A percentile compares a stretch with the other conserved stretches of the same genome.
Evolutionary conservation across 2,113 vertebrate species (phyloP).

Genomic region (Hippocampus guttulatus): DNA sequence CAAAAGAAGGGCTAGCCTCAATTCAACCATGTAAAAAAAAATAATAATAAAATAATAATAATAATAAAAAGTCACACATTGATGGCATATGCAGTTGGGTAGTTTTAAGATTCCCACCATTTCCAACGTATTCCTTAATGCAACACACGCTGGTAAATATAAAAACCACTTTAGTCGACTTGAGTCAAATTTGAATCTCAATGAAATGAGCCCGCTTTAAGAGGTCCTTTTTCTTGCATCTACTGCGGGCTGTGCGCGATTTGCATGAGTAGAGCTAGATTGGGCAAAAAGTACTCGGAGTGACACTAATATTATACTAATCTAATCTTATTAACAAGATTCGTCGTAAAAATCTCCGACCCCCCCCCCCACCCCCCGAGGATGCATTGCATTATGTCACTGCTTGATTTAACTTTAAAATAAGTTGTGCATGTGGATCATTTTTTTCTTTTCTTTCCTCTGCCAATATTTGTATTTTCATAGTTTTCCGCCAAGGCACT

Average conservation of each 20-base stretch:
- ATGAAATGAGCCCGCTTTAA: too few species aligned
- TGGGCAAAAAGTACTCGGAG: background rate
- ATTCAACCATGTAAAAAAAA: too few species aligned
- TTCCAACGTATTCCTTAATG: too few species aligned
- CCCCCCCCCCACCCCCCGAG: conserved; percentile 11
- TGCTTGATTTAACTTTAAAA: conserved; percentile 13
- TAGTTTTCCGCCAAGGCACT: conserved; percentile 17
- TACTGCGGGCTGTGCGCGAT: background rate
- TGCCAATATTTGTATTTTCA: background rate
- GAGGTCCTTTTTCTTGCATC: too few species aligned
- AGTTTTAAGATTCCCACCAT: too few species aligned
- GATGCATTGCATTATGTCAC: conserved; percentile 3
- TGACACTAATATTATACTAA: conserved; percentile 6
- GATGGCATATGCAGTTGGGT: too few species aligned
- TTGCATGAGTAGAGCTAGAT: background rate
- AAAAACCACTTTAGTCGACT: background rate
- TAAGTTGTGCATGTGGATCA: background rate
- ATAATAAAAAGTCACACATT: too few species aligned
- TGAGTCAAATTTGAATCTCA: too few species aligned
- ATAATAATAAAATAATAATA: too few species aligned
- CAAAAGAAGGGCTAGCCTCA: too few species aligned
- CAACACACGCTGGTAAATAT: too few species aligned
- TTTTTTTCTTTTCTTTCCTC: background rate
- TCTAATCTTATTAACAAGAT: background rate
- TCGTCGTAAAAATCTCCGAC: background rate